phyloP scores from a whole-genome alignment of 2,888 invertebrate species.

The Drosophila demipolita region DNA sequence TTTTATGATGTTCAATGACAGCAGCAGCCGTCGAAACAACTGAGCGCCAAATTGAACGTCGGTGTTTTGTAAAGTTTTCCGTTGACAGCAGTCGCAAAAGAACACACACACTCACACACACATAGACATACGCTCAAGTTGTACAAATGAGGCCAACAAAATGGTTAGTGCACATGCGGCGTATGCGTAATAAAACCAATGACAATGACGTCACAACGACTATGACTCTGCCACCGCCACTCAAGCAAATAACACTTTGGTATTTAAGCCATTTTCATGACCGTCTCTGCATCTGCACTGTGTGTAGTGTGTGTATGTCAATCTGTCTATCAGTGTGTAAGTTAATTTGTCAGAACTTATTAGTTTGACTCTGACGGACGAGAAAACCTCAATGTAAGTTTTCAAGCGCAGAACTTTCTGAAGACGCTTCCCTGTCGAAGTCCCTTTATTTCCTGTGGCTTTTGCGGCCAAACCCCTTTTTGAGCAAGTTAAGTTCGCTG shows the following conservation, averaged over 20 bases:
- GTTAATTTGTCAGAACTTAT: constrained; percentile 64
- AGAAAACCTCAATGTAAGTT: constrained; percentile 53
- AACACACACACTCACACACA: not conserved
- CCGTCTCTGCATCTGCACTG: not conserved
- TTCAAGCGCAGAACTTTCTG: constrained; percentile 42
- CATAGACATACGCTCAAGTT: not conserved
- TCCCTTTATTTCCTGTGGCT: constrained; percentile 50
- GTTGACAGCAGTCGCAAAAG: constrained; percentile 35
- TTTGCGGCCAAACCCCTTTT: constrained; percentile 57
- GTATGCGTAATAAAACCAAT: constrained; percentile 68
- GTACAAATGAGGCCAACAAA: constrained; percentile 57
- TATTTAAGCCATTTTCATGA: constrained; percentile 57
- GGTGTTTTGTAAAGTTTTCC: constrained; percentile 47
- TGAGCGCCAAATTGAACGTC: constrained; percentile 45
- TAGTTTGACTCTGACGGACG: constrained; percentile 47
- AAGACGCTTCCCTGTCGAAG: constrained; percentile 21
- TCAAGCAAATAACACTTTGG: constrained; percentile 63
- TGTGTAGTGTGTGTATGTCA: constrained; percentile 15
- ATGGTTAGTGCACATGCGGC: constrained; percentile 58
- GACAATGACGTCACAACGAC: constrained; percentile 58
- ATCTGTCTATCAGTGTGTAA: constrained; percentile 27
- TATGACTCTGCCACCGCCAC: constrained; percentile 30
- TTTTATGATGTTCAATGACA: constrained; percentile 79
- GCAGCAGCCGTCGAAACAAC: constrained; percentile 25
- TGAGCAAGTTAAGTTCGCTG: constrained; percentile 7